Evolutionary conservation across 1,140 invertebrate genomes (phyloP), one percentile per base, ranked within the genome.

Genomic region (Chironomus tepperi): DNA sequence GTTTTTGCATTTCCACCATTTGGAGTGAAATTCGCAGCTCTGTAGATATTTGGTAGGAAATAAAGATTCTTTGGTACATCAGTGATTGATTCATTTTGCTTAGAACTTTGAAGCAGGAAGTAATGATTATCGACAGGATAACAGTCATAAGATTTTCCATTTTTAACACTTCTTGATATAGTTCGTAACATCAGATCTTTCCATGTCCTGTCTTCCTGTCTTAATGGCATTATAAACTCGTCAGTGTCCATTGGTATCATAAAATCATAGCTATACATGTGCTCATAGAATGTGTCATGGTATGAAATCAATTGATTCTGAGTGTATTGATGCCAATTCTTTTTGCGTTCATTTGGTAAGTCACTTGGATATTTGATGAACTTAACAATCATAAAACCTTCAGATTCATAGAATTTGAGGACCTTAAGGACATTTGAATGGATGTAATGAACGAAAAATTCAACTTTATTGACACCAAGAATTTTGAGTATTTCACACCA

Each of bases 1-100:
- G 89, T 90, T 78, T 91, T 91, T 73, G 90, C 87, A 78, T 90
- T 90, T 77, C 88, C 87, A 75, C 89, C 89, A 1, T 88, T 89
- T 78, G 89, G 89, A 1, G 89, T 91, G 79, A 88, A 90, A 79
- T 90, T 90, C 76, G 84, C 85, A 34, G 87, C 87, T 12, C 89
- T 84, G 76, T 89, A 89, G 0, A 91, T 88, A 79, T 91, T 89
- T 78, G 89, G 88, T 70, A 90, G 78, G 18, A 70, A 70, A 7
- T 9, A 3, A 6, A 70, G 9, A 9, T 70, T 19, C 7, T 70
- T 21, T 9, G 65, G 65, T 21, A 70, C 19, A 7, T 18, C 65
- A 19, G 7, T 10, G 7, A 18, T 18, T 7, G 65, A 18, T 18
- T 70, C 65, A 70, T 70, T 70, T 10, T 70, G 16, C 19, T 70